Percentiles rank a stretch among this genome's conserved stretches.
Evolutionary conservation across 2,113 vertebrate genomes (phyloP).

Genomic region (Progne subis): DNA sequence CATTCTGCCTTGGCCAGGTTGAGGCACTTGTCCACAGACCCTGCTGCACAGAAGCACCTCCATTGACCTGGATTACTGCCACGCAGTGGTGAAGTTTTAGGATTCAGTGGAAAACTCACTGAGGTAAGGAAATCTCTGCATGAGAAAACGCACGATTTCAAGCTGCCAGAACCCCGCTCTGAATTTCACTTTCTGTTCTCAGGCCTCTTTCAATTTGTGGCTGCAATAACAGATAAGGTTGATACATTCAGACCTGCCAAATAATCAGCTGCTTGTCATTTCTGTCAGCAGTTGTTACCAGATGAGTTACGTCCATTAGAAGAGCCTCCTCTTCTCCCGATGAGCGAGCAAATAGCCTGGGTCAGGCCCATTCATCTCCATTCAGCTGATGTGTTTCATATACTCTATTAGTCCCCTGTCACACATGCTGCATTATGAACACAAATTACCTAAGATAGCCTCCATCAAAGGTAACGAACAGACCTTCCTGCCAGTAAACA

Average conservation of each 20-base stretch:
- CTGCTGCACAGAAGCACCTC: neutral
- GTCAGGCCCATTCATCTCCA: slow-evolving; percentile 43
- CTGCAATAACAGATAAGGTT: neutral
- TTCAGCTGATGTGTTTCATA: neutral
- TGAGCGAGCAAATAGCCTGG: neutral
- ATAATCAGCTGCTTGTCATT: neutral
- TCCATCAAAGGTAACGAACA: slow-evolving; percentile 90
- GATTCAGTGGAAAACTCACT: neutral
- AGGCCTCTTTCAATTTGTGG: neutral
- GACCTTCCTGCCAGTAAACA: slow-evolving; percentile 85
- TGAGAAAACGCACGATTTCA: neutral
- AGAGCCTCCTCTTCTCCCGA: slow-evolving; percentile 7
- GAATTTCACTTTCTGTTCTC: neutral
- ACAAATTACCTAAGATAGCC: slow-evolving; percentile 91
- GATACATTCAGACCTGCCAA: neutral
- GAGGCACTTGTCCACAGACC: neutral
- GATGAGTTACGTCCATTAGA: neutral
- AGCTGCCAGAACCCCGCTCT: neutral
- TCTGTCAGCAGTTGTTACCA: neutral
- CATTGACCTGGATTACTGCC: neutral
- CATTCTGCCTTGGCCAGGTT: neutral
- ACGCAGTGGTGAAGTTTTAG: neutral
- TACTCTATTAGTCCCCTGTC: slow-evolving; percentile 17
- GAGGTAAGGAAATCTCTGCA: neutral
- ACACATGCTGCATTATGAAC: slow-evolving; percentile 46